Base-by-base conservation (phyloP, 1,140 invertebrate species). In the Drosophila virilis region DNA sequence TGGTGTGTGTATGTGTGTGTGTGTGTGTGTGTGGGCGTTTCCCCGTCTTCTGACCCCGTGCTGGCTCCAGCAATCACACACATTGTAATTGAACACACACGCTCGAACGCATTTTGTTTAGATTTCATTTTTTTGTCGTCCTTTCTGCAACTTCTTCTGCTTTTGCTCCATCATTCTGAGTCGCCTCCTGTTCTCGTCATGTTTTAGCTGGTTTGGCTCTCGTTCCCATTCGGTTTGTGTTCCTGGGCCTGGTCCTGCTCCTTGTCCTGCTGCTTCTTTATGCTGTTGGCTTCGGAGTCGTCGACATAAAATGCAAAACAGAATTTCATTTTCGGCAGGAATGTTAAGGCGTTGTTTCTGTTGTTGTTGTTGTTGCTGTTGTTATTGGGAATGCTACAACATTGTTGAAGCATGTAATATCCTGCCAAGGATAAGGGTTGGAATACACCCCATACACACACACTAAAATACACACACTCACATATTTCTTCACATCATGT, bases 1-100 rank as follows among this genome's bases (percentile, higher is more conserved):
- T 54, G 37, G 22, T 22, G 22, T 22, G 40, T 35, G 59, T 32
- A n/a, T n/a, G 17, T 17, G 17, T 17, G 17, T 17, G 17, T 17
- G 55, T 43, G 60, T 54, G 78, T 75, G 42, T 59, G 69, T 65
- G 72, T 46, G 57, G 32, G 83, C 55, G 65, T 55, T 74, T 33
- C 77, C 67, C 67, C 42, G 38, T 35, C 61, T 33, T 48, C 77
- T 54, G 45, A 51, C 50, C 61, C 57, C 45, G 32, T 33, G 15
- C 61, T 32, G 33, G 43, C 73, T 66, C 50, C 68, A 91, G 88
- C 88, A 91, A 91, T 91, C 88, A 91, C 88, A 91, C 88, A 91
- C 88, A 91, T 91, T 91, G 88, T 91, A 91, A 91, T 91, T 91
- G 88, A 91, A 91, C 88, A 89, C 83, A 91, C 88, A 91, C 78